Base-by-base conservation (phyloP, 2,113 vertebrate genomes). In the Sinocyclocheilus rhinocerous region DNA sequence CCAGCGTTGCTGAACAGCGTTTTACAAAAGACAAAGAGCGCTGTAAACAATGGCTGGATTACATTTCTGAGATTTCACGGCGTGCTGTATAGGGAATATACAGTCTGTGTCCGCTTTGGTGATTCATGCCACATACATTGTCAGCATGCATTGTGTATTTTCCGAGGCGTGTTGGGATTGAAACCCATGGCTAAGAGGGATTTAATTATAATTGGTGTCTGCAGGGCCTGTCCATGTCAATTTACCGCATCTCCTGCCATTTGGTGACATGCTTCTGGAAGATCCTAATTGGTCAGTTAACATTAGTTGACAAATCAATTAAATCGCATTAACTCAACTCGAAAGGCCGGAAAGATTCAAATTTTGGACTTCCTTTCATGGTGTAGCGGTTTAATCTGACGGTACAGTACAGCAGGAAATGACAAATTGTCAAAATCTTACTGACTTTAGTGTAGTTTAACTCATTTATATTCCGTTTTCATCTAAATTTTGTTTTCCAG, bases 231-330 rank as follows among this genome's bases (percentile, higher is more conserved):
- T 90, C 87, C 29, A 12, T 83, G 89, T 86, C 86, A 86, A 83
- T 84, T 76, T 67, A 84, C 48, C 81, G 48, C 26, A 12, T 83
- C 50, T 70, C 65, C 48, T 26, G 57, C 26, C 69, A 65, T 48
- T 83, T 22, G 81, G 65, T 89, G 90, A 88, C 87, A 80, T 76
- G 82, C 89, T 87, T 85, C 83, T 73, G 84, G 86, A 85, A 39
- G 42, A 76, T 18, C 83, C 10, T 89, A 88, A 92, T 89, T 88
- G 85, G 82, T 82, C 87, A 69, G 70, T 87, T 88, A 91, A 89
- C 85, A 84, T 84, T 84, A 87, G 73, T 80, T 89, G 86, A 89
- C 87, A 81, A 83, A 85, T 87, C 89, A 89, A 82, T 88, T 84
- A 65, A 88, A 77, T 84, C 48, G 65, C 50, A 79, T 83, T 78